Base-by-base conservation (phyloP, 2,888 invertebrate species). In the Mimachlamys varia region DNA sequence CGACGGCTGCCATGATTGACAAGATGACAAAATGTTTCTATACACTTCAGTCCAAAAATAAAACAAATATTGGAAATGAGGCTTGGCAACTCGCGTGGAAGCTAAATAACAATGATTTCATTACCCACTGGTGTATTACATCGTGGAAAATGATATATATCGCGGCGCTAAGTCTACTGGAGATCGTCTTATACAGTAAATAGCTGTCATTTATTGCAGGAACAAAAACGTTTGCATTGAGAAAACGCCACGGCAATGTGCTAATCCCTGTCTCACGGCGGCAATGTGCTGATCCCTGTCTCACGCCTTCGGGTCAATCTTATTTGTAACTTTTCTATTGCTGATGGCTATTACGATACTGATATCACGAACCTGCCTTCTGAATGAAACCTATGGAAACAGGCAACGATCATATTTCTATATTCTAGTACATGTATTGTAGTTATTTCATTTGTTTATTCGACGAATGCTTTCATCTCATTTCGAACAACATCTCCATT, bases 1-100 rank as follows among this genome's bases (percentile, higher is more conserved):
- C 27, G 27, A 76, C 13, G 76, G 33, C 27, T 76, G 0, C 27
- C 13, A 27, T 27, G 33, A 15, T 10, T 76, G 76, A 76, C 76
- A 76, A 76, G 76, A 76, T 76, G 76, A 76, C 76, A 33, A 76
- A 76, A 76, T 76, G 33, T 76, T 76, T 76, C 76, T 33, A 15
- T 33, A 33, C 27, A 33, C 27, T 33, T 13, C 27, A 15, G 76
- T 19, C 27, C 76, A 33, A 76, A 7, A 76, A 76, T 33, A 76
- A 27, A 76, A 27, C 33, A 33, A 76, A 27, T 76, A 76, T 33
- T 76, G 76, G 76, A 13, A 22, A 33, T 76, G 76, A 76, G 27
- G 33, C 76, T 76, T 76, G 33, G 76, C 76, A 33, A 22, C 10
- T 27, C 27, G 27, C 27, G 76, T 27, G 33, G 76, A 33, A 33